A percentile compares a stretch with the other conserved stretches of the same genome.
These are phyloP conservation scores for Oligia fasciuncula DNA, from an alignment of 2,888 invertebrate species.

Conservation along the genomic window DNA sequence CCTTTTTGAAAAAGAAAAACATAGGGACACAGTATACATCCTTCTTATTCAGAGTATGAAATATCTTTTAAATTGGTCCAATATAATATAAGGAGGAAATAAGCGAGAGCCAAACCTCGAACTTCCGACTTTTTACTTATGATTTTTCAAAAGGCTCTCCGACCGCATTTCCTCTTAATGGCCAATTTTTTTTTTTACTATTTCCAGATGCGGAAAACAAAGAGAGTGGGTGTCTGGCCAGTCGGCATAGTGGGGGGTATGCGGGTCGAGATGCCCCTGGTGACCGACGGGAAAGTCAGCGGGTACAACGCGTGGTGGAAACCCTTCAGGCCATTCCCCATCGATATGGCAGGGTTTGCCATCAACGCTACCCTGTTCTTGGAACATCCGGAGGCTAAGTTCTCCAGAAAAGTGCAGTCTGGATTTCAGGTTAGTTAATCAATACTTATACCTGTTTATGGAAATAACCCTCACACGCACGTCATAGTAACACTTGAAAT, in stretches of 20 bases:
- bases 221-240: slow-evolving; percentile 97
- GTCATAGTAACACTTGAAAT: neutral
- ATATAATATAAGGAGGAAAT: too few species aligned
- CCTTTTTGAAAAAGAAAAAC: too few species aligned
- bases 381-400: slow-evolving; percentile 92
- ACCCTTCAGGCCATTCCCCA: slow-evolving; percentile 97
- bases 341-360: slow-evolving; percentile 99
- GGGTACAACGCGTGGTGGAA: slow-evolving; percentile 95
- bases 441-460: neutral
- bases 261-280: slow-evolving; percentile 96
- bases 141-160: too few species aligned
- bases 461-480: neutral
- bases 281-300: slow-evolving; percentile 90
- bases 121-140: too few species aligned
- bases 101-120: too few species aligned
- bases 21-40: too few species aligned
- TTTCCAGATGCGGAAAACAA: slow-evolving; percentile 94
- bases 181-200: neutral
- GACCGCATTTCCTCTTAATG: too few species aligned
- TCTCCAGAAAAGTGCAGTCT: slow-evolving; percentile 95
- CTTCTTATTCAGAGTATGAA: too few species aligned
- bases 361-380: slow-evolving; percentile 94
- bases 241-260: slow-evolving; percentile 99
- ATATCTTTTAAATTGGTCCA: too few species aligned
- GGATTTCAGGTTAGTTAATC: slow-evolving; percentile 92